Base-by-base conservation (phyloP, 2,888 invertebrate species). In the Papilio elwesi region DNA sequence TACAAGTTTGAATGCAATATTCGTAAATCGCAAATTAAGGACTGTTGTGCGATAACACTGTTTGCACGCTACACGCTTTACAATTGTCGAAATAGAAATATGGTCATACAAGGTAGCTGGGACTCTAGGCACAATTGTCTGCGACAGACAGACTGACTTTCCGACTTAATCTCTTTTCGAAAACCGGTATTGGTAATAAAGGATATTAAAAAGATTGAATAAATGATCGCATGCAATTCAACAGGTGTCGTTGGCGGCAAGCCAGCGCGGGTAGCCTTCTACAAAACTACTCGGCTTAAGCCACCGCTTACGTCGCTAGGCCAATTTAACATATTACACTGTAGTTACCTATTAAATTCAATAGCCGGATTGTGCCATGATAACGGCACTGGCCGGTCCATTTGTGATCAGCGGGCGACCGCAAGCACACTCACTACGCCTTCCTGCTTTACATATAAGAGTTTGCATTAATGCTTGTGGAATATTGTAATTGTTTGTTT, bases 241-340 rank as follows among this genome's bases (percentile, higher is more conserved):
- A 91, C 92, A 91, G 90, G 91, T 90, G 82, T 80, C 80, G 79
- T 79, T 89, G 88, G 88, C 87, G 76, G 76, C 78, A 74, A 79
- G 83, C 85, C 86, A 87, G 83, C 57, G 65, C 69, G 66, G 64
- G 71, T 71, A 63, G 77, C 79, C 78, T 78, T 73, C 75, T 71
- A 78, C 80, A 82, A 81, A 83, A 82, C 81, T 82, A 78, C 78
- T 78, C 78, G 78, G 79, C 82, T 80, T 81, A 80, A 79, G 76
- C 76, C 78, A 59, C 66, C 74, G 68, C 68, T 75, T 76, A 76
- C 74, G 68, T 65, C 53, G 69, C 69, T 69, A 65, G 68, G 65
- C 73, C 73, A 75, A 76, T 78, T 79, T 76, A 75, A 78, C 76
- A 74, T 74, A 76, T 76, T 76, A 76, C 75, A 74, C 78, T 73